Base-by-base conservation (phyloP, 37 sponge, comb jelly and placozoan species). In the Haliclona indistincta region DNA sequence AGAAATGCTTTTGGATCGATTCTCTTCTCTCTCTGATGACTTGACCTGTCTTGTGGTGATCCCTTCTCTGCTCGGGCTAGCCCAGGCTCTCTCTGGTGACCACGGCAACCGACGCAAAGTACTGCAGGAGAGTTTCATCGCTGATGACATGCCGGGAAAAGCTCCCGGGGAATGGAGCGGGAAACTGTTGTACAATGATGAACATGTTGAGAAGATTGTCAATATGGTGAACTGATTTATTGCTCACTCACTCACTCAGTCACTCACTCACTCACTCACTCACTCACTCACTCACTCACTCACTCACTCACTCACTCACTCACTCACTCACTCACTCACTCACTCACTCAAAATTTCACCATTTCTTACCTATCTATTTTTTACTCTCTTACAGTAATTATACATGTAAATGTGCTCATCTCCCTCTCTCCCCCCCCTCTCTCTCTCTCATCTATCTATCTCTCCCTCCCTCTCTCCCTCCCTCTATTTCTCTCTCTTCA, bases 21-120 rank as follows among this genome's bases (percentile, higher is more conserved):
- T 74, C 28, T 7, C 55, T 68, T 49, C 19, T 43, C 3, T 3
- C 55, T 1, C 63, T 78, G 86, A 56, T 39, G 29, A 65, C 13
- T 25, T 78, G 38, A n/a, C n/a, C n/a, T 55, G 51, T 44, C 29
- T 44, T 4, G 73, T 37, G 45, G 38, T 51, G 54, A 73, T 85
- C 36, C 86, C 86, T 4, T 65, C 73, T 5, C 56, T 85, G 28
- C 53, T 77, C 17, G 86, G 86, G 0, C 36, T 71, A 26, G n/a
- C 52, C 10, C 43, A 73, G 37, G 78, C 86, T 32, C 67, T 85
- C 28, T 56, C 63, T 38, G 55, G 56, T 0, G 49, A 71, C 32
- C 23, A 56, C 17, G 20, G 0, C 2, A 20, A 49, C 37, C 35
- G 70, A 26, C 60, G 70, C 23, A 45, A 79, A 28, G 80, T 71